phyloP scores from a whole-genome alignment of 2,797 vertebrate genomes.

The Megaceryle alcyon region DNA sequence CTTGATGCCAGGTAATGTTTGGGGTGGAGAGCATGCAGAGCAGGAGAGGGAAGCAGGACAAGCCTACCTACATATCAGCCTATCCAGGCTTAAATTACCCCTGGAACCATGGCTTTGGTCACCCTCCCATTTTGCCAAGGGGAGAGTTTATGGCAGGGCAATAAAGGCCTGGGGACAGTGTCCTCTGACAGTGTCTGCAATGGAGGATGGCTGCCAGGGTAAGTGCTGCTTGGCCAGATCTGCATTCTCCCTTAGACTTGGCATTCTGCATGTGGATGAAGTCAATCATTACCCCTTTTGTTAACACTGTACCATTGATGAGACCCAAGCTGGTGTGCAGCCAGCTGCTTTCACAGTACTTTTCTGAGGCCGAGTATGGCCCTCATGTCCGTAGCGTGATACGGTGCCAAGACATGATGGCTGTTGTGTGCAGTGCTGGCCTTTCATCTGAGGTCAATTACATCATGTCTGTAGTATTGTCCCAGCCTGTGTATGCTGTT shows the following conservation, averaged over 20 bases:
- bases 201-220: not conserved
- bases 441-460: not conserved
- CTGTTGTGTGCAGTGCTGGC: not conserved
- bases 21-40: not conserved
- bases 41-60: not conserved
- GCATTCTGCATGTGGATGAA: not conserved
- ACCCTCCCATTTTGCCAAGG: not conserved
- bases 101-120: not conserved
- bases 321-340: not conserved
- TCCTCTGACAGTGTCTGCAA: not conserved
- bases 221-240: not conserved
- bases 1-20: not conserved
- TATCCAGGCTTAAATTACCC: not conserved
- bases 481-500: not conserved
- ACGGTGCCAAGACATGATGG: not conserved
- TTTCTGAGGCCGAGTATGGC: not conserved
- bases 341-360: not conserved
- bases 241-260: not conserved
- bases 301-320: accelerated
- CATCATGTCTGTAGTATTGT: not conserved
- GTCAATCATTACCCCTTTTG: not conserved
- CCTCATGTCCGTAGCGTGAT: accelerated
- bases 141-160: not conserved
- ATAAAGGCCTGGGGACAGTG: not conserved
- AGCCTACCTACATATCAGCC: not conserved